phyloP scores from a whole-genome alignment of 2,113 vertebrate species.

The Eublepharis macularius region DNA sequence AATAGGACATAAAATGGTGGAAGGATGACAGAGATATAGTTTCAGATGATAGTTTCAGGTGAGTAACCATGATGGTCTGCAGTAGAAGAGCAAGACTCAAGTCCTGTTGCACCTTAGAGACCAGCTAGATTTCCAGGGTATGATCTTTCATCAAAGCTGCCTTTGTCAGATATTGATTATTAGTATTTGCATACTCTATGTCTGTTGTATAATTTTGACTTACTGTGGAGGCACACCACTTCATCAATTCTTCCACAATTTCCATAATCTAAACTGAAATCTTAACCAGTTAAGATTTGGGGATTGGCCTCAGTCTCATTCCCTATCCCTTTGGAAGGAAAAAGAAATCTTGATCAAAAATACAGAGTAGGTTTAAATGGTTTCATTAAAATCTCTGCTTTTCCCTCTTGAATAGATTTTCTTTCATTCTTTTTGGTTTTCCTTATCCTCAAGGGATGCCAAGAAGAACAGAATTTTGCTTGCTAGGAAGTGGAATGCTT shows the following conservation, averaged over 20 bases:
- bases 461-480: neutral
- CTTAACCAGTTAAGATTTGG: neutral
- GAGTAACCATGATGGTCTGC: too few species aligned
- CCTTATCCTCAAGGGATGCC: conserved; percentile 6
- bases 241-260: conserved; percentile 43
- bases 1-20: too few species aligned
- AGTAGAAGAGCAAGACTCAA: too few species aligned
- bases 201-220: accelerated
- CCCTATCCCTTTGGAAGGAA: neutral
- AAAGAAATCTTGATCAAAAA: neutral
- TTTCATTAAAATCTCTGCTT: conserved; percentile 3
- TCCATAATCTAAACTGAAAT: neutral
- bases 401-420: conserved; percentile 29
- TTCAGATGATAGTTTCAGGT: too few species aligned
- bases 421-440: neutral
- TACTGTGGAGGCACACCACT: neutral
- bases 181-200: conserved; percentile 5
- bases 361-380: neutral
- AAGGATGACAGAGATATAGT: neutral
- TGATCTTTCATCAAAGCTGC: too few species aligned
- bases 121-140: too few species aligned
- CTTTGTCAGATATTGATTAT: neutral
- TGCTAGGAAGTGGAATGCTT: neutral
- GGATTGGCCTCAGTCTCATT: conserved; percentile 20
- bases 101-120: too few species aligned